These are phyloP conservation scores for Acleris cristana DNA, from an alignment of 2,888 invertebrate species.

Conservation along the genomic window DNA sequence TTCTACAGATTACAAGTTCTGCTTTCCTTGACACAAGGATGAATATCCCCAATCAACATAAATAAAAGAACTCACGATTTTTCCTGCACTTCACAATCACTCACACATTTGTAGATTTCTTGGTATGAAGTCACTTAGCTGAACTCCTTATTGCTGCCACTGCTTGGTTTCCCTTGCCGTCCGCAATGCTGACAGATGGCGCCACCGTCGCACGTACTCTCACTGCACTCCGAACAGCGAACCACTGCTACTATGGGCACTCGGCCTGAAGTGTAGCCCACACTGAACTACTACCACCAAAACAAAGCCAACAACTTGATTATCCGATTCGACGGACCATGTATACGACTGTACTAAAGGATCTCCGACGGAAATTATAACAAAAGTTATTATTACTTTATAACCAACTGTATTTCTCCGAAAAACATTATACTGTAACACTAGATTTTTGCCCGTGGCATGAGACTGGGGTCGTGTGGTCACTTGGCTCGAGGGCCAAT, in stretches of 20 bases:
- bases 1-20: neutral
- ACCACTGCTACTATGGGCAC: neutral
- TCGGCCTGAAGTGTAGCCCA: neutral
- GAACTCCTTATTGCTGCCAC: neutral
- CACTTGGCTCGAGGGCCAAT: too few species aligned
- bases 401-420: too few species aligned
- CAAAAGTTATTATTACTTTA: too few species aligned
- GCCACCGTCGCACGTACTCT: neutral
- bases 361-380: too few species aligned
- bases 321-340: slow-evolving; percentile 1
- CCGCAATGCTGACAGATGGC: neutral
- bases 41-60: neutral
- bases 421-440: too few species aligned
- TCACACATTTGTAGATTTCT: neutral
- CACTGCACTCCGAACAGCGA: slow-evolving; percentile 3
- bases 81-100: neutral
- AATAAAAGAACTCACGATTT: slow-evolving; percentile 2
- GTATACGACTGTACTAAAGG: neutral
- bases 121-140: neutral
- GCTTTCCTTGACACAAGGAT: neutral
- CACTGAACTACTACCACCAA: neutral
- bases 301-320: neutral
- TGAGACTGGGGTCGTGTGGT: too few species aligned
- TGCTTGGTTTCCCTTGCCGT: neutral
- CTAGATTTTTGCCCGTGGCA: too few species aligned